phyloP scores from a whole-genome alignment of 1,140 invertebrate genomes.

The Streblospio benedicti region DNA sequence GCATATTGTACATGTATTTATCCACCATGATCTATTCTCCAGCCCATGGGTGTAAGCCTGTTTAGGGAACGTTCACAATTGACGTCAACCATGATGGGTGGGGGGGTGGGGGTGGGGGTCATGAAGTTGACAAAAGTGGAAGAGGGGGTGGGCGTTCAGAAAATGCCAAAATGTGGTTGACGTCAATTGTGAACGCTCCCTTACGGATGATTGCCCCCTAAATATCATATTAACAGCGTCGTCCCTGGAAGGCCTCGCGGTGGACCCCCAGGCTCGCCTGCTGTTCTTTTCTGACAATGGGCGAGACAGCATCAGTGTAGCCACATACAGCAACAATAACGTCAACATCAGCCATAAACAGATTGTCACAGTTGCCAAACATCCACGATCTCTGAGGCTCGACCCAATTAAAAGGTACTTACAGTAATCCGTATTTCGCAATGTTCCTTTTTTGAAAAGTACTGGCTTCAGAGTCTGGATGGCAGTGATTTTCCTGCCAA shows the following conservation, averaged over 20 bases:
- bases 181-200: too few species aligned
- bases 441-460: too few species aligned
- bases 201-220: neutral
- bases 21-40: neutral
- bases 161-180: too few species aligned
- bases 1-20: neutral
- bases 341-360: neutral
- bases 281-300: neutral
- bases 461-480: too few species aligned
- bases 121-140: too few species aligned
- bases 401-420: neutral
- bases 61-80: too few species aligned
- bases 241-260: neutral
- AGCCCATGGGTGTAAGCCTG: neutral
- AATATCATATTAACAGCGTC: neutral
- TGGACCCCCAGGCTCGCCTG: neutral
- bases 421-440: too few species aligned
- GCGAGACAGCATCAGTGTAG: neutral
- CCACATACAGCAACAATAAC: too few species aligned
- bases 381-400: neutral
- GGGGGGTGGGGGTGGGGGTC: too few species aligned
- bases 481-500: too few species aligned
- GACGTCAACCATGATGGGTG: too few species aligned
- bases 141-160: too few species aligned
- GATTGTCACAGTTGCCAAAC: neutral